These are phyloP conservation scores for Beaufortia kweichowensis DNA, from an alignment of 2,113 vertebrate genomes.

Conservation along the genomic window DNA sequence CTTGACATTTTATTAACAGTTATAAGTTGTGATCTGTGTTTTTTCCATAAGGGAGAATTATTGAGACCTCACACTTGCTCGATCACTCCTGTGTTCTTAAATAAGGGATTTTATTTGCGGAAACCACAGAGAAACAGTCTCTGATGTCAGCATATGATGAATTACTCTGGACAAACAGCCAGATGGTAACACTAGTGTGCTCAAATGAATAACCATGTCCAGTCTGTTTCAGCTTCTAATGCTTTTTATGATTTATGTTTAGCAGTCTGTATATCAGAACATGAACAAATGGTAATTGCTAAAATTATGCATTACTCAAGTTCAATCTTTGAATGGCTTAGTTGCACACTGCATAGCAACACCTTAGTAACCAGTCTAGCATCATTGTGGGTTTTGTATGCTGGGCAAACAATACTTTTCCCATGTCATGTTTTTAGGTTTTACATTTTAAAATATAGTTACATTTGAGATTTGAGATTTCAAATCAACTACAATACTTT, in stretches of 20 bases:
- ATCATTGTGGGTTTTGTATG: not conserved
- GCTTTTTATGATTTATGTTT: not conserved
- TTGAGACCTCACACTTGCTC: not conserved
- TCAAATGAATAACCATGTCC: not conserved
- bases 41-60: not conserved
- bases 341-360: no score
- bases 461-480: no score
- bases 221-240: not conserved
- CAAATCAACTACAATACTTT: not conserved
- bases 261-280: not conserved
- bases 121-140: not conserved
- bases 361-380: no score
- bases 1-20: no score
- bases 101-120: not conserved
- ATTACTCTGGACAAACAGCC: not conserved
- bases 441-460: no score
- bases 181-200: not conserved
- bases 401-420: not conserved
- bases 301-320: no score
- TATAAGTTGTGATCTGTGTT: constrained; percentile 6
- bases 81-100: not conserved
- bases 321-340: no score
- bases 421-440: no score
- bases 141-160: not conserved
- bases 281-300: no score